Evolutionary conservation across 1,140 invertebrate species (phyloP).

Genomic region (Microplitis mediator): DNA sequence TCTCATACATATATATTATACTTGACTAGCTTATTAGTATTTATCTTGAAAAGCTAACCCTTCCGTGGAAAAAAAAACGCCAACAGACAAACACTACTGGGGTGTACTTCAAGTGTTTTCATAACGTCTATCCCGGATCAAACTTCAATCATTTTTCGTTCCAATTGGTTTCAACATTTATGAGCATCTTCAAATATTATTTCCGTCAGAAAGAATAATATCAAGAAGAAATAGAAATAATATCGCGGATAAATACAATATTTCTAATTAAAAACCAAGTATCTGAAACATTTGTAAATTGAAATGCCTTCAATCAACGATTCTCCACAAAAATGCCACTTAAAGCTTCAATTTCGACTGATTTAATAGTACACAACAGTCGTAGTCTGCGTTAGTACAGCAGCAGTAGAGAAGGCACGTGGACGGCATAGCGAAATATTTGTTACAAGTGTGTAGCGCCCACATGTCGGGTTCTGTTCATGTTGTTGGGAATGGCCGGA

Average conservation of each 20-base stretch:
- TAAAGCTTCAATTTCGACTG: neutral
- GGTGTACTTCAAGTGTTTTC: conserved; percentile 11
- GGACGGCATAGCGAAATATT: conserved; percentile 15
- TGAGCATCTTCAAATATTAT: neutral
- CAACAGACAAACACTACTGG: conserved; percentile 19
- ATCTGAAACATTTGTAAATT: neutral
- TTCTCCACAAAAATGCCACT: neutral
- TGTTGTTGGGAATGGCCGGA: conserved; percentile 1
- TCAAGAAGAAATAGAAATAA: neutral
- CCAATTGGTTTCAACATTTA: neutral
- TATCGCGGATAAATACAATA: neutral
- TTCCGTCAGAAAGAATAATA: neutral
- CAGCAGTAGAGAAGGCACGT: neutral
- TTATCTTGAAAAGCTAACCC: conserved; percentile 20
- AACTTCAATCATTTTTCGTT: neutral
- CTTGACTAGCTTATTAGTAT: conserved; percentile 21
- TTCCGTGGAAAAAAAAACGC: conserved; percentile 5
- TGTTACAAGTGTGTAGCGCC: neutral
- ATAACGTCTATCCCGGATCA: neutral
- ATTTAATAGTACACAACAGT: neutral
- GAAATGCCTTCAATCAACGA: neutral
- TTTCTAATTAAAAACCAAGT: neutral
- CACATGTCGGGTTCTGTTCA: neutral
- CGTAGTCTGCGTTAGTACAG: neutral
- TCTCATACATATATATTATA: neutral